Conservation (phyloP, 2,113 vertebrate species). For the Halichoeres trimaculatus region DNA sequence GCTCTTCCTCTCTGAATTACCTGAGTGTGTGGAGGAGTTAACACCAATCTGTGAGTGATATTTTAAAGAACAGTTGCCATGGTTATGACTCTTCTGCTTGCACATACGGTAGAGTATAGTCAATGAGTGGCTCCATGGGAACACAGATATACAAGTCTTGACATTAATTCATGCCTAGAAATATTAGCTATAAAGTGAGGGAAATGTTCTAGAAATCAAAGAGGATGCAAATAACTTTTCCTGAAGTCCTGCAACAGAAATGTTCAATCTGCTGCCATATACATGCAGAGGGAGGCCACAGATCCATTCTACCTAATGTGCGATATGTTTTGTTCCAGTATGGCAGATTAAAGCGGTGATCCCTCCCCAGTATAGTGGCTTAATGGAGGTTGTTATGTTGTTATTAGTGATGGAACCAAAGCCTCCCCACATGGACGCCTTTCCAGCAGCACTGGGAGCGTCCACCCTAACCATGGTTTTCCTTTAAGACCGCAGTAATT, state of each 20-base stretch:
- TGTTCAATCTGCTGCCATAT: slow-evolving; percentile 5
- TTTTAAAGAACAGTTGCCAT: slow-evolving; percentile 70
- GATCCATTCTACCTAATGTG: slow-evolving; percentile 47
- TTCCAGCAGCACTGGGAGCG: slow-evolving; percentile 53
- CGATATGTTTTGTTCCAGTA: slow-evolving; percentile 26
- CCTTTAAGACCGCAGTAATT: slow-evolving; percentile 78
- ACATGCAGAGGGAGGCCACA: slow-evolving; percentile 5
- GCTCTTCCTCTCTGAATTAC: slow-evolving; percentile 66
- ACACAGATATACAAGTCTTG: slow-evolving; percentile 1
- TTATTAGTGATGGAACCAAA: slow-evolving; percentile 72
- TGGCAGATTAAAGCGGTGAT: slow-evolving; percentile 68
- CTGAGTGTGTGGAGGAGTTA: slow-evolving; percentile 60
- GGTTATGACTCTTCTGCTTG: slow-evolving; percentile 61
- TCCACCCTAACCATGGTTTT: slow-evolving; percentile 70
- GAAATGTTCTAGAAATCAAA: slow-evolving; percentile 19
- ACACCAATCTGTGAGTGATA: slow-evolving; percentile 57
- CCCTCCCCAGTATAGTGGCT: slow-evolving; percentile 57
- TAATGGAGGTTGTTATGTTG: slow-evolving; percentile 73
- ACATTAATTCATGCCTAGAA: slow-evolving; percentile 24
- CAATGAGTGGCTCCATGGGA: slow-evolving; percentile 26
- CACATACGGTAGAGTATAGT: slow-evolving; percentile 19
- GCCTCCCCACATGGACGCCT: slow-evolving; percentile 65
- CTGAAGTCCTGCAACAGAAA: slow-evolving; percentile 1
- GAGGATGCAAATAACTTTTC: slow-evolving; percentile 12
- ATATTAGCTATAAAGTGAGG: slow-evolving; percentile 1